Conservation (phyloP, 2,113 vertebrate species). For the Nymphicus hollandicus region DNA sequence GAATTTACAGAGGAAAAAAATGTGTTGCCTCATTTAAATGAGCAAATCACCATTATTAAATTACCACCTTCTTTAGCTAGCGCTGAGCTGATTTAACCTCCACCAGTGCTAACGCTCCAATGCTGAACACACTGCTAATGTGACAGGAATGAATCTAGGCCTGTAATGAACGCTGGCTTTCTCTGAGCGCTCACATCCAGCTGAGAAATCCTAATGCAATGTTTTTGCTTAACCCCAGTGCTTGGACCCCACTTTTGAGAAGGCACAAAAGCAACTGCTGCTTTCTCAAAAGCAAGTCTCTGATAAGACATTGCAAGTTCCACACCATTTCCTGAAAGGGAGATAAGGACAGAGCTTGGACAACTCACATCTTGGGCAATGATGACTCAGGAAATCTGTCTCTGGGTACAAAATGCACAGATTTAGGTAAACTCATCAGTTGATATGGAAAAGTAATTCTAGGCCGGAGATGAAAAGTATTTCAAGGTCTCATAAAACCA, state of each 20-base stretch:
- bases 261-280: neutral
- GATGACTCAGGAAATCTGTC: neutral
- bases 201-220: neutral
- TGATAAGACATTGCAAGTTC: slow-evolving; percentile 16
- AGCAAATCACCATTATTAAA: neutral
- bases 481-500: slow-evolving; percentile 6
- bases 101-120: neutral
- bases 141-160: neutral
- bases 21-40: neutral
- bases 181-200: neutral
- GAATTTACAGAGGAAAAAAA: neutral
- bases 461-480: neutral
- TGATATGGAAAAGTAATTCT: slow-evolving; percentile 7
- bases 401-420: neutral
- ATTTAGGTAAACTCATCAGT: neutral
- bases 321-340: neutral
- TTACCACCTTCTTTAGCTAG: neutral
- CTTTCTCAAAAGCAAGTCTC: neutral
- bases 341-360: slow-evolving; percentile 1
- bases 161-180: neutral
- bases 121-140: neutral
- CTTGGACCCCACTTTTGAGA: neutral
- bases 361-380: neutral
- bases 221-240: neutral
- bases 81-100: neutral